Conservation (phyloP, 2,888 invertebrate species). For the Lingula anatina region DNA sequence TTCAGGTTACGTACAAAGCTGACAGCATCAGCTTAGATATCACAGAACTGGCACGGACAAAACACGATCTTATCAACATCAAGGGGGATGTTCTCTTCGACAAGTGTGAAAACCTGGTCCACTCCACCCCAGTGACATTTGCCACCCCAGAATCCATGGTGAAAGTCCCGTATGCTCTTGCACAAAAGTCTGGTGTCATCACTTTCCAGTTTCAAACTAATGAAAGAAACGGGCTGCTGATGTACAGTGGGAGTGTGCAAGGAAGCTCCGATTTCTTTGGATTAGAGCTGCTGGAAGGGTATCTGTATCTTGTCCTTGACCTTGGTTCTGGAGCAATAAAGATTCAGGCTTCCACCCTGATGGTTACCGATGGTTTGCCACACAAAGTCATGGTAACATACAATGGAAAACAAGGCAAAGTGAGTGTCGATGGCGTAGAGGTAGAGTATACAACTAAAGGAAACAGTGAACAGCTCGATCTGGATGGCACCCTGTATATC, state of each 20-base stretch:
- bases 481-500: constrained; percentile 78
- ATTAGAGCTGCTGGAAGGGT: constrained; percentile 88
- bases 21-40: constrained; percentile 83
- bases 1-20: constrained; percentile 85
- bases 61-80: constrained; percentile 74
- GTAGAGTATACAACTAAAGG: constrained; percentile 56
- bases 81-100: constrained; percentile 71
- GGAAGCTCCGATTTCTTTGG: constrained; percentile 74
- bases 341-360: constrained; percentile 64
- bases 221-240: constrained; percentile 87
- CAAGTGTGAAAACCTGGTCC: constrained; percentile 39
- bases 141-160: constrained; percentile 74
- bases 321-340: constrained; percentile 81
- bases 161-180: constrained; percentile 75
- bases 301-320: constrained; percentile 86
- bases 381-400: constrained; percentile 83
- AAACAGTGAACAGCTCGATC: constrained; percentile 79
- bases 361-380: constrained; percentile 86
- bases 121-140: constrained; percentile 79
- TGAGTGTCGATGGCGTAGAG: constrained; percentile 73
- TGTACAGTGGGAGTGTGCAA: constrained; percentile 75
- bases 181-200: constrained; percentile 78
- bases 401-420: constrained; percentile 75
- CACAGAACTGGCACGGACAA: constrained; percentile 79
- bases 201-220: constrained; percentile 93